Conservation (phyloP, 2,888 invertebrate genomes). For the Nephrotoma appendiculata region DNA sequence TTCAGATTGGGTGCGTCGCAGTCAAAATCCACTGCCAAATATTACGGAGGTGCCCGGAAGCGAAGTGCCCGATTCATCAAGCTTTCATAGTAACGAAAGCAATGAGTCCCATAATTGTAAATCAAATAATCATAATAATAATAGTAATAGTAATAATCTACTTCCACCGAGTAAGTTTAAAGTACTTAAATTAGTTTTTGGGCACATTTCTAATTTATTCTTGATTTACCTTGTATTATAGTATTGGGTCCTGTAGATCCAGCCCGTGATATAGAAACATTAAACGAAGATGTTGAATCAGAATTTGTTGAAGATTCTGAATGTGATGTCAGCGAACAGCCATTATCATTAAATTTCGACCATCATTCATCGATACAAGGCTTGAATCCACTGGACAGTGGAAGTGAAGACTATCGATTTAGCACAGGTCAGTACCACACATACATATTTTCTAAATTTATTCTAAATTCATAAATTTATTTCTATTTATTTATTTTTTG, state of each 20-base stretch:
- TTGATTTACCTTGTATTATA: constrained; percentile 13
- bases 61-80: constrained; percentile 81
- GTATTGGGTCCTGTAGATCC: constrained; percentile 42
- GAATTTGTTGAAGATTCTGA: constrained; percentile 56
- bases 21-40: constrained; percentile 73
- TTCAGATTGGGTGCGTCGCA: constrained; percentile 72
- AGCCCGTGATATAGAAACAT: constrained; percentile 46
- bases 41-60: constrained; percentile 84
- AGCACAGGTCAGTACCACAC: constrained; percentile 35
- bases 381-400: constrained; percentile 47
- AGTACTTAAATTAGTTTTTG: constrained; percentile 2
- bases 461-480: neutral
- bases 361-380: constrained; percentile 37
- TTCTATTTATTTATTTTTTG: neutral
- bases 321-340: constrained; percentile 46
- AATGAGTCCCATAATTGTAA: constrained; percentile 44
- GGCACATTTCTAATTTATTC: neutral
- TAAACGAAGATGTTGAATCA: constrained; percentile 52
- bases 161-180: constrained; percentile 24
- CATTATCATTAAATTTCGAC: constrained; percentile 38
- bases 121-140: neutral
- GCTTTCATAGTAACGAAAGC: constrained; percentile 69
- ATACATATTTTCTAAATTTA: neutral
- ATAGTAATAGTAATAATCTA: constrained; percentile 17
- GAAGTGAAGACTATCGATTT: constrained; percentile 45